phyloP scores from a whole-genome alignment of 2,888 invertebrate species.

The Eupeodes latifasciatus region DNA sequence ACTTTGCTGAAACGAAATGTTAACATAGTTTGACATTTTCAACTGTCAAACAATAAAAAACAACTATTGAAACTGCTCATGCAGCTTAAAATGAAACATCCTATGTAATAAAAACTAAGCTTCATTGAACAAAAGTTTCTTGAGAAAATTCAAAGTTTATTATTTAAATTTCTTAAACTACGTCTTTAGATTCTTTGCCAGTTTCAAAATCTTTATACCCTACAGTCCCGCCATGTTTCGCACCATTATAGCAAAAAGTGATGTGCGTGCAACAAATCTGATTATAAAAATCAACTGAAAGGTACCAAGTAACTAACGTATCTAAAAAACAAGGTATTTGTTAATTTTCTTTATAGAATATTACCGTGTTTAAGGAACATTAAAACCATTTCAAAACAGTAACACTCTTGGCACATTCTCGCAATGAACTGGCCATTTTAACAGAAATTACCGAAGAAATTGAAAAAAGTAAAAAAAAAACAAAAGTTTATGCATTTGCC shows the following conservation, averaged over 20 bases:
- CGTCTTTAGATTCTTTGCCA: not conserved
- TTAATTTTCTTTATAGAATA: slow-evolving; percentile 27
- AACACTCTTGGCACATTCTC: slow-evolving; percentile 56
- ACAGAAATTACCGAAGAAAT: slow-evolving; percentile 42
- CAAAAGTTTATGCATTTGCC: slow-evolving; percentile 24
- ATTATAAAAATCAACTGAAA: slow-evolving; percentile 37
- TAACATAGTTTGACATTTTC: no score
- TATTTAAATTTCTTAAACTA: not conserved
- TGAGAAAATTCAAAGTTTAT: not conserved
- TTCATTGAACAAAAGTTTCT: no score
- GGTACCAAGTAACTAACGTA: not conserved
- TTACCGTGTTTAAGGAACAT: slow-evolving; percentile 51
- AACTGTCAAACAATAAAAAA: no score
- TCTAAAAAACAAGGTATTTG: slow-evolving; percentile 13
- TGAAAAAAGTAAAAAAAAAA: not conserved
- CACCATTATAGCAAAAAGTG: not conserved
- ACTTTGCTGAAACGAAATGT: no score
- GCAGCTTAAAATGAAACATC: no score
- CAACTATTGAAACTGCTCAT: no score
- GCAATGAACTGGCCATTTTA: slow-evolving; percentile 64
- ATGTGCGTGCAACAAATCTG: slow-evolving; percentile 61
- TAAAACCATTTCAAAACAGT: slow-evolving; percentile 46
- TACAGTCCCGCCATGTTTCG: not conserved
- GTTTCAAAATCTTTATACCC: not conserved
- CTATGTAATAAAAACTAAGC: no score